Percentiles rank a stretch among this genome's conserved stretches.
phyloP scores from a whole-genome alignment of 2,797 vertebrate species.

The Xiphorhynchus erythropygius region DNA sequence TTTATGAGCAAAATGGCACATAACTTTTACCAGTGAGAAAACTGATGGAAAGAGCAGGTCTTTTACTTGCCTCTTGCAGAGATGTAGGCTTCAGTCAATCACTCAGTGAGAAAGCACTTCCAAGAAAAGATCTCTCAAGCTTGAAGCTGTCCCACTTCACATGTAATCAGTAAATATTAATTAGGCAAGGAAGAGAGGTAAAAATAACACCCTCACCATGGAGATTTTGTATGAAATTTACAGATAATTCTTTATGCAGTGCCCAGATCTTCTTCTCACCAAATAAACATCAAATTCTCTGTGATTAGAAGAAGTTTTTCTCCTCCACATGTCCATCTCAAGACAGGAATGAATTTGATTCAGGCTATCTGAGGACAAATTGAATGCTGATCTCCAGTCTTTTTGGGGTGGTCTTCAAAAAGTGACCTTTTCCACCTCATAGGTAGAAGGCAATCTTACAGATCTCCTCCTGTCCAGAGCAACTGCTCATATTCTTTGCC shows the following conservation, averaged over 20 bases:
- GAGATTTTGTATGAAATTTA: neutral
- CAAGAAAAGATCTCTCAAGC: neutral
- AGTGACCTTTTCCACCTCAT: neutral
- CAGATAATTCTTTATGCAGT: neutral
- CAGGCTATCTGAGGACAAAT: neutral
- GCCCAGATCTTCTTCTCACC: neutral
- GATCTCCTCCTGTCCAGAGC: neutral
- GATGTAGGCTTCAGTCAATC: neutral
- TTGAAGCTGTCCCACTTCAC: neutral
- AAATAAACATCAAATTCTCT: neutral
- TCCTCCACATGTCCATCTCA: neutral
- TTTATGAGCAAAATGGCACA: neutral
- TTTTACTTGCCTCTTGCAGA: neutral
- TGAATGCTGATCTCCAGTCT: neutral
- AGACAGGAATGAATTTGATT: neutral
- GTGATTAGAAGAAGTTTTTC: neutral
- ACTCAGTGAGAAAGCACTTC: neutral
- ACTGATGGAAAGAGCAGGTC: neutral
- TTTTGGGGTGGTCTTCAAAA: neutral
- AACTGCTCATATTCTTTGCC: neutral
- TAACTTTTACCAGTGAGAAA: neutral
- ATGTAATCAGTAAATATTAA: neutral
- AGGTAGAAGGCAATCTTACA: neutral
- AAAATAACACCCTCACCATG: neutral
- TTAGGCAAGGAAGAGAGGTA: neutral